These are phyloP conservation scores for Nycticebus coucang DNA, from an alignment of 2,113 vertebrate genomes.

Conservation along the genomic window DNA sequence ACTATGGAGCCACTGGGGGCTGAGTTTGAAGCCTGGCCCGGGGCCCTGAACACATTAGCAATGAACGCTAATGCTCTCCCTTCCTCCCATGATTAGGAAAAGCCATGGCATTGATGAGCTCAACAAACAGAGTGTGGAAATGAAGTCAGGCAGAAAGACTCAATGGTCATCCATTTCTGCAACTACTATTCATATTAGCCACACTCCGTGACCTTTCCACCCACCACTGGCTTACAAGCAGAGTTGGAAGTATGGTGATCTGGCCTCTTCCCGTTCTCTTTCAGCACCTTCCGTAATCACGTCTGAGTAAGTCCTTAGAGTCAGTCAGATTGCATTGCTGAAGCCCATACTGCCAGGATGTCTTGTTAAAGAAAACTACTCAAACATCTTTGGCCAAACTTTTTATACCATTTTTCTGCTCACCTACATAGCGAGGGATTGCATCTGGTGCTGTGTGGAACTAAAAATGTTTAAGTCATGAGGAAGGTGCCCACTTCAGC, in stretches of 20 bases:
- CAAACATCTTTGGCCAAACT: background rate
- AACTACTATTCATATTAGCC: background rate
- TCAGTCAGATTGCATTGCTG: background rate
- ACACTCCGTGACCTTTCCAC: background rate
- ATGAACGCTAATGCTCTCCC: background rate
- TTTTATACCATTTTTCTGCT: background rate
- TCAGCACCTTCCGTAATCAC: background rate
- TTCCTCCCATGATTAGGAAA: background rate
- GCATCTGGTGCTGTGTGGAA: background rate
- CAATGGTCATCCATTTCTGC: background rate
- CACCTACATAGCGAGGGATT: background rate
- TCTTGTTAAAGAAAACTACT: background rate
- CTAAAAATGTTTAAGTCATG: background rate
- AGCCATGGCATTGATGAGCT: background rate
- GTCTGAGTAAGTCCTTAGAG: background rate
- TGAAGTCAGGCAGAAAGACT: background rate
- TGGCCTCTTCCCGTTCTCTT: background rate
- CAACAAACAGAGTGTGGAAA: background rate
- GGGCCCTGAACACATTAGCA: background rate
- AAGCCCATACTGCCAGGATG: background rate
- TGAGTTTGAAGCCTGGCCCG: background rate
- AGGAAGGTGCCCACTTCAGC: background rate
- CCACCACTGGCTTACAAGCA: background rate
- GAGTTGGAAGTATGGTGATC: background rate
- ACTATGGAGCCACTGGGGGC: accelerated